phyloP scores from a whole-genome alignment of 2,113 vertebrate genomes.

The Campylorhamphus procurvoides region DNA sequence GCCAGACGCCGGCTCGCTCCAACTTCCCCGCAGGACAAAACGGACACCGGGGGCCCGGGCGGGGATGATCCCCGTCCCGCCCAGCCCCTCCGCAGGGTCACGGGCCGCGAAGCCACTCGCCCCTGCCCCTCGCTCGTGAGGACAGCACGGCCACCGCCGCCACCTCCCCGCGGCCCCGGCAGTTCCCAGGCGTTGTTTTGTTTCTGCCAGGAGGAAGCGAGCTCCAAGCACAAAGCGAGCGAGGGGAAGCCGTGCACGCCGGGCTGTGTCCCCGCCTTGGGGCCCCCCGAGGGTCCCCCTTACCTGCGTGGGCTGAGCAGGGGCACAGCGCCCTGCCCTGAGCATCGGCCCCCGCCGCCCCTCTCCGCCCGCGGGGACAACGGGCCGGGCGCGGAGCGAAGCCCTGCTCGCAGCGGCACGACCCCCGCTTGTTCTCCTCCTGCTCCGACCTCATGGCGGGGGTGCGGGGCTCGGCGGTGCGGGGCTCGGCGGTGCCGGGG shows the following conservation, averaged over 20 bases:
- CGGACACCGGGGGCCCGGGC: not conserved
- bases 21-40: not conserved
- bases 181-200: not conserved
- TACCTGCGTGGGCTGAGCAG: not conserved
- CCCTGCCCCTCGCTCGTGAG: rapidly evolving
- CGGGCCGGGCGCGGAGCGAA: not conserved
- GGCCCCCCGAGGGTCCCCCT: not conserved
- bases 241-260: rapidly evolving
- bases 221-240: not conserved
- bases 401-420: not conserved
- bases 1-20: not conserved
- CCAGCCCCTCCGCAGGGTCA: no score
- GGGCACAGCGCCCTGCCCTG: not conserved
- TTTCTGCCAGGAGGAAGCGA: constrained; percentile 11
- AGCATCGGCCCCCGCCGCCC: not conserved
- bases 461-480: not conserved
- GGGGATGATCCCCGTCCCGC: no score
- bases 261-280: not conserved
- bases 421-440: constrained; percentile 78
- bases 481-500: no score
- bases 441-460: constrained; percentile 73
- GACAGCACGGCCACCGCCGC: not conserved
- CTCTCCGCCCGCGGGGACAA: not conserved
- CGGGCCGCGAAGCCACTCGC: not conserved
- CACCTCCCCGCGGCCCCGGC: not conserved